Conservation (phyloP, 2,888 invertebrate species). For the Willowsia nigromaculata region DNA sequence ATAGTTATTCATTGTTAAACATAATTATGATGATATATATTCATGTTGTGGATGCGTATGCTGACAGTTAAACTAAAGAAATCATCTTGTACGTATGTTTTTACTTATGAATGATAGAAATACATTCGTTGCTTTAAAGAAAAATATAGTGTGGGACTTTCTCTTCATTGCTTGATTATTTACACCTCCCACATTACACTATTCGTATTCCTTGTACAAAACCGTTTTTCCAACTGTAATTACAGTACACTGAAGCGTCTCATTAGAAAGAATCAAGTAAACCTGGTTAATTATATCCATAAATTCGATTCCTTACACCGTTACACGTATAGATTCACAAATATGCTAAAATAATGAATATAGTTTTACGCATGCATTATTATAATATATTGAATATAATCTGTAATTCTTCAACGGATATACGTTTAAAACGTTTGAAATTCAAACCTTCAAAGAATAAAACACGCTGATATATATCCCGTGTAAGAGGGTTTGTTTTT, state of each 20-base stretch:
- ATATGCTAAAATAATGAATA: not conserved
- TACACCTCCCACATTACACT: not conserved
- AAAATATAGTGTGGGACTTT: slow-evolving; percentile 7
- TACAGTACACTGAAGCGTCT: slow-evolving; percentile 32
- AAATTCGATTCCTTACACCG: not conserved
- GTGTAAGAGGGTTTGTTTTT: not conserved
- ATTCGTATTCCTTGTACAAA: not conserved
- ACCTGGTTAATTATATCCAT: slow-evolving; percentile 27
- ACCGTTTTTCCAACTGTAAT: not conserved
- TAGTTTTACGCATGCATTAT: not conserved
- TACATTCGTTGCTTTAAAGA: not conserved
- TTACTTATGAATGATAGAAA: not conserved
- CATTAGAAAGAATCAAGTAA: slow-evolving; percentile 11
- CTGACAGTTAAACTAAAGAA: not conserved
- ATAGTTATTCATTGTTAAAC: not conserved
- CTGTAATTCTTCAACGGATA: not conserved
- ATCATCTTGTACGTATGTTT: not conserved
- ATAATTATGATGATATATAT: not conserved
- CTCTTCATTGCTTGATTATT: not conserved
- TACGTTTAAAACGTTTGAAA: slow-evolving; percentile 27
- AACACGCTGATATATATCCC: not conserved
- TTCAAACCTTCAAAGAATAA: slow-evolving; percentile 9
- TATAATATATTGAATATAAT: not conserved
- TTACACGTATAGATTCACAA: not conserved
- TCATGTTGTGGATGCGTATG: not conserved